Percentiles rank a stretch among this genome's conserved stretches.
Conservation (phyloP, 2,797 vertebrate species). For the Xenopus petersii region DNA sequence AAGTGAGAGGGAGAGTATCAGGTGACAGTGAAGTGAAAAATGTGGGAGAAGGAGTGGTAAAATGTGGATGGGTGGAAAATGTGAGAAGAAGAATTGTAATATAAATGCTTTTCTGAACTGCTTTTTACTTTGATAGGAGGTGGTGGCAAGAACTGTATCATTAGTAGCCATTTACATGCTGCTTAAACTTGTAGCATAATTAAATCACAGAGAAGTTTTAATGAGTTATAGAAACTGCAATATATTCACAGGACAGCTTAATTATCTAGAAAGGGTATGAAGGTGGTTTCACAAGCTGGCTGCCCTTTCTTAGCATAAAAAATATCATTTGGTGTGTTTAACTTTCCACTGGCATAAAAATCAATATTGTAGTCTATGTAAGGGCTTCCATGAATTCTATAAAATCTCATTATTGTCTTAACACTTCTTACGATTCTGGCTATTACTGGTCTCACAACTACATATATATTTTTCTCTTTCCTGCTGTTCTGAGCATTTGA, state of each 20-base stretch:
- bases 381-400: background rate
- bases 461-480: no score
- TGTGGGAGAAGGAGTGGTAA: background rate
- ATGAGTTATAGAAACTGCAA: slow-evolving; percentile 49
- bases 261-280: slow-evolving; percentile 43
- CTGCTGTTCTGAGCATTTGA: no score
- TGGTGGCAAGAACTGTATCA: slow-evolving; percentile 24
- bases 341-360: background rate
- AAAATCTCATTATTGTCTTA: background rate
- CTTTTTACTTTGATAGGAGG: slow-evolving; percentile 21
- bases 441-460: background rate
- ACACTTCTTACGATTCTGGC: background rate
- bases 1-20: background rate
- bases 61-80: background rate
- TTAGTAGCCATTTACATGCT: slow-evolving; percentile 47
- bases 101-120: background rate
- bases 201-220: slow-evolving; percentile 45
- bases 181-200: slow-evolving; percentile 45
- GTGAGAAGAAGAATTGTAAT: background rate
- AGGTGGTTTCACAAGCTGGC: slow-evolving; percentile 1
- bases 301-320: background rate
- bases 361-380: background rate
- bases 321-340: background rate
- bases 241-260: slow-evolving; percentile 42
- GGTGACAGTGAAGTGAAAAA: background rate